Conservation (phyloP, 2,888 invertebrate species). For the Apomyelois bistriatella region DNA sequence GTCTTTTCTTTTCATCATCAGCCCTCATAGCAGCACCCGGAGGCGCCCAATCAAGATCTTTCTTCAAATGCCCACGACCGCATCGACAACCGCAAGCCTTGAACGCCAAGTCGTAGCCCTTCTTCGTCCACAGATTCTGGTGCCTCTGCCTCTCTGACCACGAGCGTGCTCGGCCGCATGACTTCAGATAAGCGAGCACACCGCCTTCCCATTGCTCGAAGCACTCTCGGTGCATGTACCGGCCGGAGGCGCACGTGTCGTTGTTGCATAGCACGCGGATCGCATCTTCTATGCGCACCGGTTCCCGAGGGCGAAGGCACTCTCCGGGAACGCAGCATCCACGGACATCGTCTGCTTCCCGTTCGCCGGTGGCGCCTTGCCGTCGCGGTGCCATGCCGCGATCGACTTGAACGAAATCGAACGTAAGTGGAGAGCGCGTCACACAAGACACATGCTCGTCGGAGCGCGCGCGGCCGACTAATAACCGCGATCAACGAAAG, state of each 20-base stretch:
- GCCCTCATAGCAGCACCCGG: slow-evolving; percentile 81
- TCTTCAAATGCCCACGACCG: slow-evolving; percentile 94
- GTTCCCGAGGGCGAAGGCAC: slow-evolving; percentile 87
- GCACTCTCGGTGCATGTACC: slow-evolving; percentile 97
- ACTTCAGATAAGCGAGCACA: slow-evolving; percentile 92
- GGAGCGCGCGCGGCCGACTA: slow-evolving; percentile 81
- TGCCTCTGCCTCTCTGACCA: slow-evolving; percentile 97
- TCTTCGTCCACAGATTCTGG: slow-evolving; percentile 98
- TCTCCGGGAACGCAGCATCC: slow-evolving; percentile 93
- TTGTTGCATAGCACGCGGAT: slow-evolving; percentile 97
- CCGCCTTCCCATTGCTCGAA: slow-evolving; percentile 96
- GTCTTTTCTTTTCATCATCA: slow-evolving; percentile 70
- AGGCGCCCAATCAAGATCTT: slow-evolving; percentile 95
- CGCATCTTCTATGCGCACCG: slow-evolving; percentile 84
- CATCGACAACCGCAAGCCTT: slow-evolving; percentile 97
- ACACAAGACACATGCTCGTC: slow-evolving; percentile 80
- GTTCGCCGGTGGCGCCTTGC: slow-evolving; percentile 73
- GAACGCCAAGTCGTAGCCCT: slow-evolving; percentile 97
- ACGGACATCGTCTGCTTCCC: slow-evolving; percentile 72
- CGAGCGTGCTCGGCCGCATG: slow-evolving; percentile 93
- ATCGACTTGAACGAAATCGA: slow-evolving; percentile 67
- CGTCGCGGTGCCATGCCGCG: slow-evolving; percentile 75
- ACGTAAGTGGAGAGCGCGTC: slow-evolving; percentile 68
- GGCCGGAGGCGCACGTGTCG: slow-evolving; percentile 92
- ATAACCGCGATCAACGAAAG: slow-evolving; percentile 83